Conservation (phyloP, 2,113 vertebrate genomes). For the Carettochelys insculpta region DNA sequence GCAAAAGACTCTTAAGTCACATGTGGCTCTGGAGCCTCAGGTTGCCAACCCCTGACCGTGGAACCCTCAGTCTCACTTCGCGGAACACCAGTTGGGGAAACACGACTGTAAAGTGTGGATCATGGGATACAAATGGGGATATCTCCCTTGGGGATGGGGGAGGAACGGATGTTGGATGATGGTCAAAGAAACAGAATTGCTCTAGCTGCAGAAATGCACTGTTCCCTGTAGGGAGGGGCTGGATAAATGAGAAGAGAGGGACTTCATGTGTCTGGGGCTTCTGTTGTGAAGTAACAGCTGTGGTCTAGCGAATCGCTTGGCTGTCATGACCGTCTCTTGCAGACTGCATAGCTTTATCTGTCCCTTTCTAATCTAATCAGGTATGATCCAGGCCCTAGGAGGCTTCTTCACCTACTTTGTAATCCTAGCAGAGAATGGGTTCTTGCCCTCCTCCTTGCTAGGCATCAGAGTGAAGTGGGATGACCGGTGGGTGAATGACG, state of each 20-base stretch:
- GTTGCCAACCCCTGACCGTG: too few relatives aligned
- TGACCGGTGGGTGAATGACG: conserved; percentile 82
- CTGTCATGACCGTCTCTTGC: neutral
- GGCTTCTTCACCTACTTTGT: conserved; percentile 89
- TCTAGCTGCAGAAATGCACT: neutral
- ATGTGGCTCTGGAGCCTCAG: too few relatives aligned
- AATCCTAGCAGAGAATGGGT: conserved; percentile 85
- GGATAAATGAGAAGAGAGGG: neutral
- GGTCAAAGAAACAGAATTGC: neutral
- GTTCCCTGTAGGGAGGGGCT: neutral
- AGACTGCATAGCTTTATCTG: neutral
- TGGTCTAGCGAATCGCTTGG: neutral
- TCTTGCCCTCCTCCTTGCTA: conserved; percentile 79
- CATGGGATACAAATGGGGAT: neutral
- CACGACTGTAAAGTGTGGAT: conserved; percentile 7
- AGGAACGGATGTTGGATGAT: neutral
- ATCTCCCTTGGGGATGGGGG: neutral
- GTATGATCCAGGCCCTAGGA: conserved; percentile 90
- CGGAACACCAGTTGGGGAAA: too few relatives aligned
- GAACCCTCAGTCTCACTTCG: too few relatives aligned
- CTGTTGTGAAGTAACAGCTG: too few relatives aligned
- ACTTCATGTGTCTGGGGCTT: neutral
- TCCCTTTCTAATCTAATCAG: conserved; percentile 44
- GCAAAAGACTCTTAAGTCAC: too few relatives aligned
- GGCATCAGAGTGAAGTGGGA: conserved; percentile 85